Evolutionary conservation across 2,113 vertebrate species (phyloP).

Genomic region (Coreoperca whiteheadi): DNA sequence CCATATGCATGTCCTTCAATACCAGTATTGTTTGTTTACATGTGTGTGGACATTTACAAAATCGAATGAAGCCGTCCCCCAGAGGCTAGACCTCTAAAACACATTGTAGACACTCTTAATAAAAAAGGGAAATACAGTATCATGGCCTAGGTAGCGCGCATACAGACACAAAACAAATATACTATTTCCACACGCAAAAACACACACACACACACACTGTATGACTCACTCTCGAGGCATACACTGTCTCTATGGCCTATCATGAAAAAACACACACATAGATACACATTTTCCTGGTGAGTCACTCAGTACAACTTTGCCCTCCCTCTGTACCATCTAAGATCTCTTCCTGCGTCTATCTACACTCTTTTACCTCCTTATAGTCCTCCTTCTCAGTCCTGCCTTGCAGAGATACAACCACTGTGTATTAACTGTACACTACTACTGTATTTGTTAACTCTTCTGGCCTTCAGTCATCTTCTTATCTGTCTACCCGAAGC

Average conservation of each 20-base stretch:
- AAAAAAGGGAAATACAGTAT: conserved; percentile 34
- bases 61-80: background rate
- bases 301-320: conserved; percentile 50
- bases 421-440: background rate
- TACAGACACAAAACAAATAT: conserved; percentile 19
- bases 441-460: background rate
- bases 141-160: conserved; percentile 14
- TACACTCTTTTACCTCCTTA: conserved; percentile 1
- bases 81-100: conserved; percentile 38
- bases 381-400: conserved; percentile 18
- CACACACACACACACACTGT: conserved; percentile 24
- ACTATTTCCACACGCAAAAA: conserved; percentile 52
- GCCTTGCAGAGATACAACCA: background rate
- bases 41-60: background rate
- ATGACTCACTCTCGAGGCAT: conserved; percentile 56
- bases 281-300: conserved; percentile 43
- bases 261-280: conserved; percentile 38
- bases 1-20: background rate
- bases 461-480: background rate
- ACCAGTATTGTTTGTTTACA: conserved; percentile 10
- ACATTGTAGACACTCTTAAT: conserved; percentile 32
- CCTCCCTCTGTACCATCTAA: conserved; percentile 33
- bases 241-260: conserved; percentile 39
- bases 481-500: background rate
- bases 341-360: conserved; percentile 31